Conservation (phyloP, 2,797 vertebrate species). For the Amblyopsis hoosieri region DNA sequence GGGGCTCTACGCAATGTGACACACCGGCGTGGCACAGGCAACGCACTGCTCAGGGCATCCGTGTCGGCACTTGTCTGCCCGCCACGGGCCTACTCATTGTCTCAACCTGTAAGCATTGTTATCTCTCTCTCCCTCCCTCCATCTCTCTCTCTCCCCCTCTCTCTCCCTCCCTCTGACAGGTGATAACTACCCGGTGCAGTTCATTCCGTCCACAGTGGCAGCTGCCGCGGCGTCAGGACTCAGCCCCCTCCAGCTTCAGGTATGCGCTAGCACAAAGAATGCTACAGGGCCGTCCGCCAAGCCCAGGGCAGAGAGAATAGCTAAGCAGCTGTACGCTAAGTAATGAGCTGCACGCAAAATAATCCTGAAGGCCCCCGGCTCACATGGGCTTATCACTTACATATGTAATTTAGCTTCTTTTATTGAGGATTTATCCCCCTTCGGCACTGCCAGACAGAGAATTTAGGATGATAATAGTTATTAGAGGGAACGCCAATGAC, state of each 20-base stretch:
- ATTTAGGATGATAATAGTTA: constrained; percentile 71
- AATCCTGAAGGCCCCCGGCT: constrained; percentile 81
- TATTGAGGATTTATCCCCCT: constrained; percentile 66
- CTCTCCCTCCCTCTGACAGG: constrained; percentile 85
- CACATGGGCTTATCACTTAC: constrained; percentile 89
- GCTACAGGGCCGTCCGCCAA: constrained; percentile 83
- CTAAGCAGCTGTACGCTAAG: constrained; percentile 96
- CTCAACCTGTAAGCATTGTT: constrained; percentile 98
- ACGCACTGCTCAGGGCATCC: constrained; percentile 63
- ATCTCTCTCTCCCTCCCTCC: constrained; percentile 52
- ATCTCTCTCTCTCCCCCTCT: constrained; percentile 14
- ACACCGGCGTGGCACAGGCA: constrained; percentile 71
- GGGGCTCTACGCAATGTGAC: constrained; percentile 70
- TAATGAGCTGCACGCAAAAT: constrained; percentile 91
- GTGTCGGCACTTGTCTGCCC: constrained; percentile 91
- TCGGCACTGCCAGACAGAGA: constrained; percentile 52
- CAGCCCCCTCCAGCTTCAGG: constrained; percentile 99
- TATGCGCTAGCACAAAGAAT: constrained; percentile 92
- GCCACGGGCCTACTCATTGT: constrained; percentile 90
- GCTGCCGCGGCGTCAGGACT: constrained; percentile 99
- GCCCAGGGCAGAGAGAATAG: constrained; percentile 83
- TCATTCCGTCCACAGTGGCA: constrained; percentile 99
- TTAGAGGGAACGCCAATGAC: constrained; percentile 69
- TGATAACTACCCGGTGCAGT: constrained; percentile 99
- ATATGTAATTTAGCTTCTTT: constrained; percentile 77